Base-by-base conservation (phyloP, 2,113 vertebrate species). In the Prolemur simus region DNA sequence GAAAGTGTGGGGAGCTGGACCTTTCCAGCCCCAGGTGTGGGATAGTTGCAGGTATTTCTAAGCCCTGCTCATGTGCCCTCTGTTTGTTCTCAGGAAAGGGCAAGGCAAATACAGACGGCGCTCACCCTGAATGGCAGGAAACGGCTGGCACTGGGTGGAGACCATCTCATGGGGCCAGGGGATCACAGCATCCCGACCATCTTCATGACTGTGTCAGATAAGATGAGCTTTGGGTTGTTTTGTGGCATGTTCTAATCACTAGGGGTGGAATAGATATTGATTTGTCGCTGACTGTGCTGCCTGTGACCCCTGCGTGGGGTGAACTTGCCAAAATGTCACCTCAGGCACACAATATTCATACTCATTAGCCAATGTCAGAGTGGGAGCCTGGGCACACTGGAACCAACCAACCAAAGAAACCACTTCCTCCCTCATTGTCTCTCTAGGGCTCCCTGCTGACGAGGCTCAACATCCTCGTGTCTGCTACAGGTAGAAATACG, bases 141-240 rank as follows among this genome's bases (percentile, higher is more conserved):
- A 86, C 74, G 37, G 17, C 29, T 66, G 32, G 23, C 25, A 77
- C 37, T 58, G 0, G 7, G 47, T 68, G 56, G 49, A 69, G 27
- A 78, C 39, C n/a, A n/a, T 21, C 45, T 42, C n/a, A 34, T 42
- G 45, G 49, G n/a, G 56, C 60, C 25, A 71, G 18, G 39, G 20
- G 56, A 45, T 39, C 68, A 56, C 17, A 37, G 54, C 27, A n/a
- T 78, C 34, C 17, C n/a, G n/a, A 54, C 21, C 10, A 49, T n/a
- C 42, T 63, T 74, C 20, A 49, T 60, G 68, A 64, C 45, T 25
- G 54, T 81, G 37, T 17, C 66, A 58, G 76, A 29, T 47, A 39
- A 7, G 4, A 68, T 25, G 4, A 37, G 8, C 1, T 0, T n/a
- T n/a, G 20, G 11, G 23, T 54, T 37, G 6, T 66, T 37, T 13